phyloP scores from a whole-genome alignment of 2,888 invertebrate species.

The Oligia fasciuncula region DNA sequence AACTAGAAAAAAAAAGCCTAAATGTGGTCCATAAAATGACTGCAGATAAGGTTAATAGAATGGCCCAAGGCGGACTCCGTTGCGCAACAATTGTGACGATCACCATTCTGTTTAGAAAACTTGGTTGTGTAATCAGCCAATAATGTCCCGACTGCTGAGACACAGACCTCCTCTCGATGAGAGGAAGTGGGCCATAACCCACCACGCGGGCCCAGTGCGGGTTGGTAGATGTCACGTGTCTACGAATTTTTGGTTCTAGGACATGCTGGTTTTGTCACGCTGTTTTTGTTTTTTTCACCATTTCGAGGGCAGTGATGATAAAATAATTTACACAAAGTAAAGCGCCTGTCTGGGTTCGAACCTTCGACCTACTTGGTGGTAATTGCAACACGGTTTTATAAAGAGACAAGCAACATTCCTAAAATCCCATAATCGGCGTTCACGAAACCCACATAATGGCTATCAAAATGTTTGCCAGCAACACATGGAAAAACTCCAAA shows the following conservation, averaged over 20 bases:
- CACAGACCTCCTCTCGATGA: background rate
- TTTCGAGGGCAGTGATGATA: background rate
- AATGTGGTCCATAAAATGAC: background rate
- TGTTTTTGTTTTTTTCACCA: background rate
- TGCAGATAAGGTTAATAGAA: background rate
- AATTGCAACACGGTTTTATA: background rate
- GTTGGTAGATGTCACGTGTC: background rate
- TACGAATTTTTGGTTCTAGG: background rate
- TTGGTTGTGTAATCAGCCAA: background rate
- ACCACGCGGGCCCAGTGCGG: background rate
- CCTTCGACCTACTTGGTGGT: background rate
- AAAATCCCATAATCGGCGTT: slow-evolving; percentile 9
- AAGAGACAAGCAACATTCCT: background rate
- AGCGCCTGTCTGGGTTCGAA: background rate
- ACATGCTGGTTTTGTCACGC: background rate
- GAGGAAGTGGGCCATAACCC: background rate
- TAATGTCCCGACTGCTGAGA: background rate
- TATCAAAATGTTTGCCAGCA: background rate
- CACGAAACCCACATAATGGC: slow-evolving; percentile 1
- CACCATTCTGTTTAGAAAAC: background rate
- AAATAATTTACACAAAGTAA: background rate
- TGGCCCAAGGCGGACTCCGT: background rate
- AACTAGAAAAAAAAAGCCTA: too few relatives aligned
- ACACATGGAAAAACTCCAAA: slow-evolving; percentile 1
- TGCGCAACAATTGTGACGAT: background rate